Conservation (phyloP, 2,797 vertebrate genomes). For the Danio aesculapii region DNA sequence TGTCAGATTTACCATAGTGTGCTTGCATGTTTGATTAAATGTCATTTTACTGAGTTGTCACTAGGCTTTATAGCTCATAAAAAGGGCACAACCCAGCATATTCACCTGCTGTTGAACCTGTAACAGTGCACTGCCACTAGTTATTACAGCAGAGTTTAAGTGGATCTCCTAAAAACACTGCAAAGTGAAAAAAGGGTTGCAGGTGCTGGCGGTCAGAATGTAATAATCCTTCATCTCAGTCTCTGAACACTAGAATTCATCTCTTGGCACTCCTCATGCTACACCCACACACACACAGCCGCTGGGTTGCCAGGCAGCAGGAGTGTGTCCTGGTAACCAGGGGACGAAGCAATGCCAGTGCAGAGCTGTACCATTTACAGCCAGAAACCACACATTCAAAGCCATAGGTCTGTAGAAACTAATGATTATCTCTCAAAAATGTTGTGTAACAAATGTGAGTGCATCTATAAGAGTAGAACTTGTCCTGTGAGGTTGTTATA, state of each 20-base stretch:
- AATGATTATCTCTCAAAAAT: not conserved
- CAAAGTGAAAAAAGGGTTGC: constrained; percentile 32
- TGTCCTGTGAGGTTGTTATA: not conserved
- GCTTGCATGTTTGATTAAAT: not conserved
- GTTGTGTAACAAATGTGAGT: not conserved
- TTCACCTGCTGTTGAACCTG: constrained; percentile 24
- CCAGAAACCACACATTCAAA: constrained; percentile 12
- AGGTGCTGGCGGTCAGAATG: constrained; percentile 28
- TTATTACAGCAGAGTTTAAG: constrained; percentile 37
- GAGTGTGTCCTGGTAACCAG: constrained; percentile 45
- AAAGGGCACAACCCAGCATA: not conserved
- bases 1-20: not conserved
- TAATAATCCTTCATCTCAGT: constrained; percentile 42
- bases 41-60: not conserved
- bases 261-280: constrained; percentile 39
- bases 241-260: constrained; percentile 44
- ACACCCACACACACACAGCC: constrained; percentile 42
- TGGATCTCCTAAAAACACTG: constrained; percentile 19
- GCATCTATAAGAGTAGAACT: not conserved
- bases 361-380: constrained; percentile 33
- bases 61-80: not conserved
- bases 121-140: not conserved
- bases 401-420: not conserved
- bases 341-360: constrained; percentile 19
- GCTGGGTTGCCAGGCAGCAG: constrained; percentile 52